Evolutionary conservation across 2,797 vertebrate species (phyloP).

Genomic region (Chromis chromis): DNA sequence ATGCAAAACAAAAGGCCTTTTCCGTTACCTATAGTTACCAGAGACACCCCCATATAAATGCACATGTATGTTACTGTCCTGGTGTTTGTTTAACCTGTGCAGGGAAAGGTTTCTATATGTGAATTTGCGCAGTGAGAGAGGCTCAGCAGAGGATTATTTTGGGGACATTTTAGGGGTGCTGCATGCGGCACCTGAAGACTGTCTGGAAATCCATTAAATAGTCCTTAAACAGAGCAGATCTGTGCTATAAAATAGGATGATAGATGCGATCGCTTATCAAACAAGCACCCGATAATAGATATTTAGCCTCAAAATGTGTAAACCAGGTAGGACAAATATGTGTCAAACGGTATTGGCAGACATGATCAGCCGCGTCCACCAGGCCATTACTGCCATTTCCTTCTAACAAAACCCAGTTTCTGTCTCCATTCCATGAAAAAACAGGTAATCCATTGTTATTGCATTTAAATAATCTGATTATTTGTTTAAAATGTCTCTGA

Average conservation of each 20-base stretch:
- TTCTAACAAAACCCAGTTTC: conserved; percentile 15
- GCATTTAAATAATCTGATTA: fast-evolving
- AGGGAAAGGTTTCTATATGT: neutral
- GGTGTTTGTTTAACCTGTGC: neutral
- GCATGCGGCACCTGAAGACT: conserved; percentile 35
- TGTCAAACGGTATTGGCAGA: neutral
- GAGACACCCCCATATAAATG: neutral
- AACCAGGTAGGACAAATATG: neutral
- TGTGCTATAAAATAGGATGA: neutral
- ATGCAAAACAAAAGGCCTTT: no score
- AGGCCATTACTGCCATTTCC: conserved; percentile 27
- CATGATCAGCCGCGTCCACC: conserved; percentile 17
- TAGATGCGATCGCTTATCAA: no score
- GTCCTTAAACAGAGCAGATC: neutral
- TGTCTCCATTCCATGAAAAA: conserved; percentile 10
- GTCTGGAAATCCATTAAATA: conserved; percentile 14
- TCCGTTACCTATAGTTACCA: neutral
- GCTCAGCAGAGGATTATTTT: neutral
- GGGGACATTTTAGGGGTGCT: conserved; percentile 1
- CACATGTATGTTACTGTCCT: neutral
- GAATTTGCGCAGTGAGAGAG: neutral
- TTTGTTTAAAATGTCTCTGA: fast-evolving
- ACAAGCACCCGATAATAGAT: neutral
- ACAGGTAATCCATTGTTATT: no score
- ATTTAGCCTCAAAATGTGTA: neutral